These are phyloP conservation scores for Dolichopus griseipennis DNA, from an alignment of 2,888 invertebrate genomes.

Conservation along the genomic window DNA sequence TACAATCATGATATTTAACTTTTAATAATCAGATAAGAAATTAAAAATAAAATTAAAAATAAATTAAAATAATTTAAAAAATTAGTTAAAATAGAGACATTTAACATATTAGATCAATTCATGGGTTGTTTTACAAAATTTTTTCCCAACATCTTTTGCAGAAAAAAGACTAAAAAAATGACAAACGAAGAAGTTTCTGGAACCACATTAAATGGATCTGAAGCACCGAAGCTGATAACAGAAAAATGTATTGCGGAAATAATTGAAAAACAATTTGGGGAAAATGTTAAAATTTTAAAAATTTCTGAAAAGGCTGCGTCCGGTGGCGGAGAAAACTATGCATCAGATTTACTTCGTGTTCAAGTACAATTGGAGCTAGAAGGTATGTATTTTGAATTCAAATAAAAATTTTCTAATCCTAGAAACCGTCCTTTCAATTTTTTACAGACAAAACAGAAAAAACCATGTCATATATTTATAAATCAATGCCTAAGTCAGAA, in stretches of 20 bases:
- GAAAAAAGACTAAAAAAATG: no score
- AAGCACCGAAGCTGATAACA: slow-evolving; percentile 29
- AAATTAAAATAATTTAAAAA: no score
- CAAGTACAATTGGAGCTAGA: slow-evolving; percentile 26
- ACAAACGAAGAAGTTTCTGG: not conserved
- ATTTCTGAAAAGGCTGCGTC: slow-evolving; percentile 25
- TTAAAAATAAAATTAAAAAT: no score
- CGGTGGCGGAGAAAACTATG: slow-evolving; percentile 33
- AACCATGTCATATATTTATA: slow-evolving; percentile 29
- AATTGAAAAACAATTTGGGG: slow-evolving; percentile 25
- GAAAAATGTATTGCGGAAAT: slow-evolving; percentile 28
- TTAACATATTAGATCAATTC: no score
- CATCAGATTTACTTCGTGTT: slow-evolving; percentile 30
- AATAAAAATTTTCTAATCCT: not conserved
- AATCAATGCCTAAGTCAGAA: slow-evolving; percentile 29
- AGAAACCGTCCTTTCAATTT: not conserved
- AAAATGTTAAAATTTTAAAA: slow-evolving; percentile 25
- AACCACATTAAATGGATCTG: not conserved
- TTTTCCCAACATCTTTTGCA: no score
- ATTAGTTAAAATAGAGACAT: no score
- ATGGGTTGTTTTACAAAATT: no score
- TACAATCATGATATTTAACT: no score
- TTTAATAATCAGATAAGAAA: no score
- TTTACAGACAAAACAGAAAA: slow-evolving; percentile 28
- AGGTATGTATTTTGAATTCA: slow-evolving; percentile 22